These are phyloP conservation scores for Leistus spinibarbis DNA, from an alignment of 2,888 invertebrate species.

Conservation along the genomic window DNA sequence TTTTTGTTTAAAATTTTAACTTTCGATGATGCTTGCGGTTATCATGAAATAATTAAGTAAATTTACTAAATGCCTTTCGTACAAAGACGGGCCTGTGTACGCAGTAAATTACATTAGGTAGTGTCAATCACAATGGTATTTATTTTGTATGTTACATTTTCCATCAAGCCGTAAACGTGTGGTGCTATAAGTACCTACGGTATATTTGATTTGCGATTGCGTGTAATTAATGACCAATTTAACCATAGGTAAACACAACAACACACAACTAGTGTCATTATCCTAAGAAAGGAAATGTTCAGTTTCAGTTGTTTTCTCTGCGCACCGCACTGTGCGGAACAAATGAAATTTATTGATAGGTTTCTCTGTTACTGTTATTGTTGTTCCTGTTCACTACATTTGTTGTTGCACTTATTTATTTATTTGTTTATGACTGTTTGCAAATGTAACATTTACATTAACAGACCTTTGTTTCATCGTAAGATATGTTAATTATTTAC, in stretches of 20 bases:
- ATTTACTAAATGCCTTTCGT: too few species aligned
- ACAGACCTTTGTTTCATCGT: not conserved
- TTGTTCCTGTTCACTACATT: not conserved
- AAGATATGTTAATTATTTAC: not conserved
- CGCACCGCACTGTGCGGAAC: not conserved
- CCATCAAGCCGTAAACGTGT: not conserved
- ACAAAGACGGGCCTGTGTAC: too few species aligned
- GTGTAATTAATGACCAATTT: not conserved
- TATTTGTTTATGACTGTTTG: not conserved
- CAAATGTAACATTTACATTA: not conserved
- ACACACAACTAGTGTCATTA: not conserved
- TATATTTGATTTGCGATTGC: not conserved
- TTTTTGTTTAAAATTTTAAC: too few species aligned
- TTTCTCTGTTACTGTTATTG: not conserved
- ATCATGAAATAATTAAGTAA: too few species aligned
- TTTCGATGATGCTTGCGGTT: too few species aligned
- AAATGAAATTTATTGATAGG: not conserved
- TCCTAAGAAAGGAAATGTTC: not conserved
- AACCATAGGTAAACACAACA: not conserved
- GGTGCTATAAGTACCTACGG: not conserved
- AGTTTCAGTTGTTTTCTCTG: not conserved
- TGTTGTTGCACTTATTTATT: not conserved
- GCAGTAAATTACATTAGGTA: not conserved
- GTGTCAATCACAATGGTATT: not conserved
- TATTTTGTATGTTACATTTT: not conserved